These are phyloP conservation scores for Polydrusus cervinus DNA, from an alignment of 2,888 invertebrate genomes.

Conservation along the genomic window DNA sequence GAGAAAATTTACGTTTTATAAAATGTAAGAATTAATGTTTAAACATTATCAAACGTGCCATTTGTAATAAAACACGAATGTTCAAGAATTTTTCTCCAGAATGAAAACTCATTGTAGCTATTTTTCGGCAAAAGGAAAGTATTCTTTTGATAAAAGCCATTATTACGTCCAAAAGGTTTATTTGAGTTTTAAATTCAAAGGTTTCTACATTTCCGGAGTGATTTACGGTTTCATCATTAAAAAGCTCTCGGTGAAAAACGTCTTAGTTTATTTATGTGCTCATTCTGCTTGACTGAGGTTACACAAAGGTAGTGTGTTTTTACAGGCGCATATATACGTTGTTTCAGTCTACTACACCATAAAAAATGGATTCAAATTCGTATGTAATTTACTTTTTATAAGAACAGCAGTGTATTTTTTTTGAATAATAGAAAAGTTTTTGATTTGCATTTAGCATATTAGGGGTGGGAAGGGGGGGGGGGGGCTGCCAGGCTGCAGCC, in stretches of 20 bases:
- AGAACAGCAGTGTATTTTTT: no score
- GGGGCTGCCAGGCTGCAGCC: no score
- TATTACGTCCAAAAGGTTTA: background rate
- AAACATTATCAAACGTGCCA: no score
- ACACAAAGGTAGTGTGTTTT: background rate
- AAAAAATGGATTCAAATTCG: no score
- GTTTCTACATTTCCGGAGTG: background rate
- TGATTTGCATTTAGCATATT: no score
- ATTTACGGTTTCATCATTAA: constrained; percentile 4
- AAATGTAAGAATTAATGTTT: no score
- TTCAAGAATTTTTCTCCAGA: background rate
- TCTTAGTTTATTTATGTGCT: background rate
- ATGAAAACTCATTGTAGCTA: constrained; percentile 9
- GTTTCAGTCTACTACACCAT: no score
- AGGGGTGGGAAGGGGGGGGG: no score
- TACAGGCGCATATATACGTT: background rate
- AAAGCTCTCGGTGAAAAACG: constrained; percentile 5
- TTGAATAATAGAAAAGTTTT: no score
- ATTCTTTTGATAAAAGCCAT: background rate
- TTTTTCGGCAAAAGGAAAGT: background rate
- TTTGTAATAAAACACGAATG: no score
- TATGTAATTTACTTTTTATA: no score
- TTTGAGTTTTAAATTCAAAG: constrained; percentile 6
- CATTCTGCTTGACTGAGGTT: background rate
- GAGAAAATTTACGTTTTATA: no score